Conservation (phyloP, 2,888 invertebrate species). For the Noctuana brunneofusca region DNA sequence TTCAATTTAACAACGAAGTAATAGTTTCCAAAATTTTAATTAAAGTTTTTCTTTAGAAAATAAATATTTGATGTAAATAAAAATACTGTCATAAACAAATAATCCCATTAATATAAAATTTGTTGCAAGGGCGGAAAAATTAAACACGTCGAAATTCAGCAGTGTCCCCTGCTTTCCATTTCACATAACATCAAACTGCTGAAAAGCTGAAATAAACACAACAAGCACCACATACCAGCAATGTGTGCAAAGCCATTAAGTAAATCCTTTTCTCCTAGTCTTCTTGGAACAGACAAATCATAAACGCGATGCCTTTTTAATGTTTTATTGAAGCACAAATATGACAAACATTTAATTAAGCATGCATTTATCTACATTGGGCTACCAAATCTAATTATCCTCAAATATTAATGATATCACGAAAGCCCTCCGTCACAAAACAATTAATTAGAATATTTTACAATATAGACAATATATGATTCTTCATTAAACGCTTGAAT, state of each 20-base stretch:
- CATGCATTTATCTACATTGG: constrained; percentile 68
- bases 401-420: constrained; percentile 45
- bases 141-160: not conserved
- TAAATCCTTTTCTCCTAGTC: not conserved
- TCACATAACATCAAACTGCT: too few species aligned
- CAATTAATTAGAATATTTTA: constrained; percentile 34
- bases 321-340: constrained; percentile 77
- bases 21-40: too few species aligned
- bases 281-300: constrained; percentile 46
- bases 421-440: constrained; percentile 30
- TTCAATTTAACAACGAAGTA: too few species aligned
- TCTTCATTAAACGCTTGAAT: constrained; percentile 26
- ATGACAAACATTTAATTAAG: constrained; percentile 69
- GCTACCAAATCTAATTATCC: constrained; percentile 40
- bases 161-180: too few species aligned
- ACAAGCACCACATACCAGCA: constrained; percentile 62
- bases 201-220: constrained; percentile 66
- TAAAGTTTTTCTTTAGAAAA: too few species aligned
- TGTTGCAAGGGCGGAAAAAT: too few species aligned
- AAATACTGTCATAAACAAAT: too few species aligned
- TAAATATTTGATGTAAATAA: too few species aligned
- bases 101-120: too few species aligned
- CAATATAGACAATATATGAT: constrained; percentile 29
- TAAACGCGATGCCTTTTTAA: constrained; percentile 52
- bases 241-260: constrained; percentile 72